A percentile compares a stretch with the other conserved stretches of the same genome.
phyloP scores from a whole-genome alignment of 2,797 vertebrate genomes.

The Parauchenoglanis punctatus region DNA sequence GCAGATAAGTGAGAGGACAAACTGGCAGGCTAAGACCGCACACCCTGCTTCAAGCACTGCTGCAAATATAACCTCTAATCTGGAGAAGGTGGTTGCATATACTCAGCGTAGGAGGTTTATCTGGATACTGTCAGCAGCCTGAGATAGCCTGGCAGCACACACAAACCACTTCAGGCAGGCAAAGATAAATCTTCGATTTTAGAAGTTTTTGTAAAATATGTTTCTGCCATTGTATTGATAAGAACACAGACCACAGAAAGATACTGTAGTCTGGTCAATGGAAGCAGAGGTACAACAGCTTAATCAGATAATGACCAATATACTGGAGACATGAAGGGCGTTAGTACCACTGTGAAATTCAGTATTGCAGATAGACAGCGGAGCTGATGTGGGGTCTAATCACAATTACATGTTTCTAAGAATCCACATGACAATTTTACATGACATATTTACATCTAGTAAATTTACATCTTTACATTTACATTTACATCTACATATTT shows the following conservation, averaged over 20 bases:
- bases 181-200: neutral
- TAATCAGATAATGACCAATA: conserved; percentile 24
- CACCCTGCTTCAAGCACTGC: conserved; percentile 34
- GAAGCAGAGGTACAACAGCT: conserved; percentile 44
- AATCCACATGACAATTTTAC: conserved; percentile 12
- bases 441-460: neutral
- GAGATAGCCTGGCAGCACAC: conserved; percentile 39
- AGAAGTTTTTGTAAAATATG: neutral
- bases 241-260: neutral
- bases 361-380: neutral
- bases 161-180: neutral
- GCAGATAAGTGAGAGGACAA: conserved; percentile 19
- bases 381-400: neutral
- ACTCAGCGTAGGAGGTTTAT: conserved; percentile 28
- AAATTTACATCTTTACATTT: no score
- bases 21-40: conserved; percentile 32
- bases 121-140: conserved; percentile 53
- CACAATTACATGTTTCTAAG: neutral
- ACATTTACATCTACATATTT: no score
- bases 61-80: conserved; percentile 55
- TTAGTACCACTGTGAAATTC: neutral
- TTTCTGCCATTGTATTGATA: neutral
- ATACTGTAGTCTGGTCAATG: conserved; percentile 19
- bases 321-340: neutral
- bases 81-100: conserved; percentile 38